These are phyloP conservation scores for Cheumatopsyche charites DNA, from an alignment of 1,140 invertebrate species.

Conservation along the genomic window DNA sequence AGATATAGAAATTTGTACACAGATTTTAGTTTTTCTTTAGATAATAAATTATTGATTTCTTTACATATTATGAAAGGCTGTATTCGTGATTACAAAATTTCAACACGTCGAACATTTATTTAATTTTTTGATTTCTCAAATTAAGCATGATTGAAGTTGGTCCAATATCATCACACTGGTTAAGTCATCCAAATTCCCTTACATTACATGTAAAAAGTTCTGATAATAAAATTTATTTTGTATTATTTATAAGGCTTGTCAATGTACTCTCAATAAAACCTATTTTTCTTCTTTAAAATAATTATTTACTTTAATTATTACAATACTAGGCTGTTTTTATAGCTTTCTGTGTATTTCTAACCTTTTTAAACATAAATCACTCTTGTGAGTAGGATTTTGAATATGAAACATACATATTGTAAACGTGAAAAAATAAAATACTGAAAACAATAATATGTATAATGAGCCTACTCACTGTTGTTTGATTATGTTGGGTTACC, in stretches of 20 bases:
- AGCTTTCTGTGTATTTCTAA: conserved; percentile 31
- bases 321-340: conserved; percentile 16
- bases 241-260: conserved; percentile 23
- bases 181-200: conserved; percentile 35
- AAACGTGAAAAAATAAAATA: not conserved
- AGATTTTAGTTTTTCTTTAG: conserved; percentile 24
- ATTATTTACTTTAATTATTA: conserved; percentile 12
- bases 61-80: not conserved
- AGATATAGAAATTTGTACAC: conserved; percentile 40
- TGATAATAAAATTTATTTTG: not conserved
- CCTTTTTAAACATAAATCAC: conserved; percentile 15
- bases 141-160: conserved; percentile 4
- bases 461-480: not conserved
- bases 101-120: conserved; percentile 10
- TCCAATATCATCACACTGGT: conserved; percentile 31
- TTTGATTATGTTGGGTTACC: conserved; percentile 14
- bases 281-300: not conserved
- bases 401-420: not conserved
- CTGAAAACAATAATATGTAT: not conserved
- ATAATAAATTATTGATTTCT: not conserved
- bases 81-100: conserved; percentile 7
- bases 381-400: conserved; percentile 7
- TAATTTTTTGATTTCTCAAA: not conserved
- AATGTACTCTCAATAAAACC: conserved; percentile 30
- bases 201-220: conserved; percentile 3